These are phyloP conservation scores for Triplophysa rosa DNA, from an alignment of 2,113 vertebrate species.

Conservation along the genomic window DNA sequence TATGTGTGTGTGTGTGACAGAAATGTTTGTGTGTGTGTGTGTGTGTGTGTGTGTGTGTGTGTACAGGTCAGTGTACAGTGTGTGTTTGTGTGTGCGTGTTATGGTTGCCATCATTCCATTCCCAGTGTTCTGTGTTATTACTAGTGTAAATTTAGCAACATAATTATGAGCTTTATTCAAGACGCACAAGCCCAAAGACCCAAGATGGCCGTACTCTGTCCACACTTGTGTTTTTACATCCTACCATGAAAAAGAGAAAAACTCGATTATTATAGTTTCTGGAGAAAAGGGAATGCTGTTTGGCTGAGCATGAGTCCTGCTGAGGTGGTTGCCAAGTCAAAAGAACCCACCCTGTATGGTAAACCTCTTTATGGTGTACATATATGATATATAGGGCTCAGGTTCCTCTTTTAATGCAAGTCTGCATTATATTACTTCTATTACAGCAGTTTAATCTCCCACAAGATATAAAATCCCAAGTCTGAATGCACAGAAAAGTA, in stretches of 20 bases:
- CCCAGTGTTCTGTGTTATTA: slow-evolving; percentile 47
- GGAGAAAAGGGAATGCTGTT: background rate
- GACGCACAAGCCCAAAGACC: slow-evolving; percentile 27
- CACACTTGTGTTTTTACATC: slow-evolving; percentile 3
- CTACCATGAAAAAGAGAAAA: background rate
- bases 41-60: no score
- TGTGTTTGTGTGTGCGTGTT: background rate
- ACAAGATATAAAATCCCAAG: no score
- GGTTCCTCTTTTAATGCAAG: background rate
- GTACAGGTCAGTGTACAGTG: no score
- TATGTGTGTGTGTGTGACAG: no score
- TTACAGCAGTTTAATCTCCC: no score
- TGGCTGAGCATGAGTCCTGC: background rate
- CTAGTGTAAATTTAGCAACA: slow-evolving; percentile 48
- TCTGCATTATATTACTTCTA: no score
- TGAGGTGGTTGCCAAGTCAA: background rate
- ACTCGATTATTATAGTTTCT: background rate
- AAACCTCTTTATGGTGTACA: background rate
- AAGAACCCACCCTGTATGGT: no score
- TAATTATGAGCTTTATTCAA: slow-evolving; percentile 49
- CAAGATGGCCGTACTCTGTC: slow-evolving; percentile 13
- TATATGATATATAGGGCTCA: background rate
- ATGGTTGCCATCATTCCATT: slow-evolving; percentile 11
- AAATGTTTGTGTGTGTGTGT: no score
- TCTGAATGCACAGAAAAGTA: no score